Percentiles rank a stretch among this genome's conserved stretches.
phyloP scores from a whole-genome alignment of 2,113 vertebrate species.

The Nematolebias whitei region DNA sequence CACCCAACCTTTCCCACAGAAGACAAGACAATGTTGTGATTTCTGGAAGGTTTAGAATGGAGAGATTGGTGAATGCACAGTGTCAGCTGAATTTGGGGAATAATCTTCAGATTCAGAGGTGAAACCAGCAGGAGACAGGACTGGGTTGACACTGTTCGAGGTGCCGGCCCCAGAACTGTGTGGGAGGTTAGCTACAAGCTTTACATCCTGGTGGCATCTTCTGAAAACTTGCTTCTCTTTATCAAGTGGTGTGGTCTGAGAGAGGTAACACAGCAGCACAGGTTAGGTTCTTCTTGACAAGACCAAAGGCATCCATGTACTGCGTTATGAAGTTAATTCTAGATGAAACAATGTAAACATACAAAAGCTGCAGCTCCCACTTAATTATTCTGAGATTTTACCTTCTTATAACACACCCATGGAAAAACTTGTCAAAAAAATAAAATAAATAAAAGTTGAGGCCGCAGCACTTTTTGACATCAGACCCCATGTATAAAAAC shows the following conservation, averaged over 20 bases:
- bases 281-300: slow-evolving; percentile 25
- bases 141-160: slow-evolving; percentile 49
- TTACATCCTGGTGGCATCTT: slow-evolving; percentile 97
- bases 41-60: slow-evolving; percentile 84
- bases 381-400: not conserved
- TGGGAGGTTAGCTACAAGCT: slow-evolving; percentile 73
- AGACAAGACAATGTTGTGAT: slow-evolving; percentile 13
- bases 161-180: slow-evolving; percentile 54
- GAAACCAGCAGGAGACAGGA: slow-evolving; percentile 83
- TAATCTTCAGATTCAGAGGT: slow-evolving; percentile 93
- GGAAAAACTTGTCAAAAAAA: slow-evolving; percentile 13
- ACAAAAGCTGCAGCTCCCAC: slow-evolving; percentile 24
- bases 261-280: slow-evolving; percentile 66
- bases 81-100: slow-evolving; percentile 92
- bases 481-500: not conserved
- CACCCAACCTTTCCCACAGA: not conserved
- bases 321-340: not conserved
- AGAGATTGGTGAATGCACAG: slow-evolving; percentile 92
- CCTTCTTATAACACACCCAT: slow-evolving; percentile 4
- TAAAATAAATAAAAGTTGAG: not conserved
- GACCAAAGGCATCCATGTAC: not conserved
- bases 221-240: slow-evolving; percentile 99
- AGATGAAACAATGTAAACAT: slow-evolving; percentile 13
- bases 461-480: not conserved
- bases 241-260: slow-evolving; percentile 99